These are phyloP conservation scores for Crotalus tigris DNA, from an alignment of 2,113 vertebrate genomes.

Conservation along the genomic window DNA sequence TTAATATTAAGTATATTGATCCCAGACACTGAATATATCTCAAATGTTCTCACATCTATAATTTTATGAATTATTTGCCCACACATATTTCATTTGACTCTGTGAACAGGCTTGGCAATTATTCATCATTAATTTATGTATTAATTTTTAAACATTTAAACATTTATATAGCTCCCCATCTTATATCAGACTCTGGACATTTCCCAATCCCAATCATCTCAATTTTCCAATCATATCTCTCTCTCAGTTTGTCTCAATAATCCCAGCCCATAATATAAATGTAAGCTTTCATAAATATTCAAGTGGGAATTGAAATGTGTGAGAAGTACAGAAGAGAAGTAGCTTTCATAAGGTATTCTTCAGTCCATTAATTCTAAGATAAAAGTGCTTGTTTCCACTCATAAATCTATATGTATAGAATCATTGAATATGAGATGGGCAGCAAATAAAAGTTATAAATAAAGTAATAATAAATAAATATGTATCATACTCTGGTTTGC, in stretches of 20 bases:
- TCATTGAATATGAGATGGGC: background rate
- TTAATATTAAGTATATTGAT: background rate
- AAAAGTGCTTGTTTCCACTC: background rate
- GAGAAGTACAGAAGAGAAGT: background rate
- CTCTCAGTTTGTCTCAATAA: background rate
- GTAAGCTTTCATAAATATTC: background rate
- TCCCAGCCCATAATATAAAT: background rate
- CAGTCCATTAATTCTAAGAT: background rate
- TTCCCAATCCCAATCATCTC: background rate
- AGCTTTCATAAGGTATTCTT: background rate
- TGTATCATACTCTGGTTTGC: background rate
- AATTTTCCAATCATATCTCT: background rate
- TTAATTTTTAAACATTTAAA: background rate
- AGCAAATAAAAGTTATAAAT: background rate
- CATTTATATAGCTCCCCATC: background rate
- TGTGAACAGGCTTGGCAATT: background rate
- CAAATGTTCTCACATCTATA: background rate
- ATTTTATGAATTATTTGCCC: background rate
- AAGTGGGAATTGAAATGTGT: background rate
- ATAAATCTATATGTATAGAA: background rate
- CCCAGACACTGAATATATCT: background rate
- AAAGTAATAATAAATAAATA: background rate
- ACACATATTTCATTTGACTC: background rate
- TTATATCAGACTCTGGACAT: background rate
- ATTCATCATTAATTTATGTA: background rate